These are phyloP conservation scores for Xyrauchen texanus DNA, from an alignment of 2,113 vertebrate genomes.

Conservation along the genomic window DNA sequence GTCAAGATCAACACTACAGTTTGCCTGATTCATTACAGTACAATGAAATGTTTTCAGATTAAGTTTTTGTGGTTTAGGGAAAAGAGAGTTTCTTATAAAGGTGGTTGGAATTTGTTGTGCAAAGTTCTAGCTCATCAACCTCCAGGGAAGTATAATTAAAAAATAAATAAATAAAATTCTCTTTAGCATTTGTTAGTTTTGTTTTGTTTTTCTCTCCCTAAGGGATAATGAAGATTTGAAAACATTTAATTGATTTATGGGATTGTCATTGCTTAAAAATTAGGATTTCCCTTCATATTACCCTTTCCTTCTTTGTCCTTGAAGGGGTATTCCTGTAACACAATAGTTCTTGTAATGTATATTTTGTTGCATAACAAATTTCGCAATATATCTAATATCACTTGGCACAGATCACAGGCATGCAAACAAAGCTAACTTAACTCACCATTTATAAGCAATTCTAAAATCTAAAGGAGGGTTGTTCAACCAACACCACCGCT, in stretches of 20 bases:
- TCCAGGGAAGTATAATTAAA: background rate
- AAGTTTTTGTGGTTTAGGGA: background rate
- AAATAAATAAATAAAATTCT: slow-evolving; percentile 14
- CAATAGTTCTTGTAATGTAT: background rate
- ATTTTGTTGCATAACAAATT: background rate
- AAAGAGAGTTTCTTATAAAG: background rate
- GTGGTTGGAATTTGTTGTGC: background rate
- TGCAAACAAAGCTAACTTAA: background rate
- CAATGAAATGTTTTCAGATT: background rate
- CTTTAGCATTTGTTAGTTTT: slow-evolving; percentile 41
- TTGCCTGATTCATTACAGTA: background rate
- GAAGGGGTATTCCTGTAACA: background rate
- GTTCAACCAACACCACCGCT: slow-evolving; percentile 21
- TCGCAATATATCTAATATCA: background rate
- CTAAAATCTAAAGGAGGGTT: slow-evolving; percentile 8
- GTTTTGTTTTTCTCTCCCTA: background rate
- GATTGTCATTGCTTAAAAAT: slow-evolving; percentile 19
- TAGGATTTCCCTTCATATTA: slow-evolving; percentile 6
- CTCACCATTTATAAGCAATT: slow-evolving; percentile 23
- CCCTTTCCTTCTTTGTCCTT: background rate
- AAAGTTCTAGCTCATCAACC: background rate
- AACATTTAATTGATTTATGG: slow-evolving; percentile 35
- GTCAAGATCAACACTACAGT: background rate
- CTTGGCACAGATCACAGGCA: background rate
- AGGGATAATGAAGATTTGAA: slow-evolving; percentile 28